Base-by-base conservation (phyloP, 2,888 invertebrate genomes). In the Artemia sinica region DNA sequence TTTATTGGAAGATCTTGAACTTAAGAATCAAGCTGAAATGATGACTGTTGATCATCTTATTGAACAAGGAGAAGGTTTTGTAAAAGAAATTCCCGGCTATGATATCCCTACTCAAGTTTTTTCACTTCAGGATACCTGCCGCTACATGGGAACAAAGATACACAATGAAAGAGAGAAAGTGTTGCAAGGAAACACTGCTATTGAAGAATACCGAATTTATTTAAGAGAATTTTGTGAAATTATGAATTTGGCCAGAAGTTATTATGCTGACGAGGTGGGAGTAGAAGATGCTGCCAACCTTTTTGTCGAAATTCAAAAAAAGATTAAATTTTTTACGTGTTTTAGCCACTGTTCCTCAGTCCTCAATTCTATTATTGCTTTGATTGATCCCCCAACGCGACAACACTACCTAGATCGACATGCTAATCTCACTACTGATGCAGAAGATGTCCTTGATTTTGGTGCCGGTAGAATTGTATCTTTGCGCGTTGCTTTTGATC, bases 301-400 rank as follows among this genome's bases (percentile, higher is more conserved):
- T n/a, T 88, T 89, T 74, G 88, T 89, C 74, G 91, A 91, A 79
- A 88, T 91, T 79, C 90, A 90, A 74, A 91, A 89, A 75, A 89
- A 91, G 74, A 82, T 91, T 58, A 89, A 88, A 75, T 91, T 91
- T 81, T 91, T 91, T 75, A 88, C 89, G 0, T 91, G 90, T 74
- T 78, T 92, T 10, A 91, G 89, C 74, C 89, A 91, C 73, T 91
- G 91, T 75, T 83, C 89, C 73, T 88, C 75, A 12, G 89, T 91
- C 74, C 80, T 92, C 58, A 91, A 91, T 77, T 90, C 90, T 0
- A 78, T 91, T 48, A 90, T 90, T 78, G 86, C 86, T 72, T 89
- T 90, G 76, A 80, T 91, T 58, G 91, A 91, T 74, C 82, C 81
- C 52, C 89, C 89, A 77, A 90, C 91, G 0, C 82, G 87, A 73